phyloP scores from a whole-genome alignment of 2,888 invertebrate genomes.

The Achlya flavicornis region DNA sequence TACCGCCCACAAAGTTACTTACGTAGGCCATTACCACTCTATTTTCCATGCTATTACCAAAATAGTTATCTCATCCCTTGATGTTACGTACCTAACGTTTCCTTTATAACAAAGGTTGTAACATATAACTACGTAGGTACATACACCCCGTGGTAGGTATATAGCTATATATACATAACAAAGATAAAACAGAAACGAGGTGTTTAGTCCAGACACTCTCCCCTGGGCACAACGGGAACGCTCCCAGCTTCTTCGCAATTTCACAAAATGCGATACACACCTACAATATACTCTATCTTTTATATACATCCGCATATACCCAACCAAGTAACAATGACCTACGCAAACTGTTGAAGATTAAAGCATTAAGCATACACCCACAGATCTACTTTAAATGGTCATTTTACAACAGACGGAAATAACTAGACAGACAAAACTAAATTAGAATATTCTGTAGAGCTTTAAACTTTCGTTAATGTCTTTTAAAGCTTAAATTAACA shows the following conservation, averaged over 20 bases:
- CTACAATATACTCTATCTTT: slow-evolving; percentile 52
- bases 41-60: slow-evolving; percentile 14
- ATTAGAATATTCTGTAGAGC: slow-evolving; percentile 75
- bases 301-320: slow-evolving; percentile 49
- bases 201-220: slow-evolving; percentile 76
- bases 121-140: slow-evolving; percentile 5
- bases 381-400: slow-evolving; percentile 57
- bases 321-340: slow-evolving; percentile 56
- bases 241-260: slow-evolving; percentile 74
- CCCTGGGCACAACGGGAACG: slow-evolving; percentile 64
- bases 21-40: neutral
- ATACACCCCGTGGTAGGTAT: slow-evolving; percentile 17
- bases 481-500: slow-evolving; percentile 40
- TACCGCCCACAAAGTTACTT: neutral
- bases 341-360: slow-evolving; percentile 35
- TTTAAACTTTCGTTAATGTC: slow-evolving; percentile 65
- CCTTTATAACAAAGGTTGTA: slow-evolving; percentile 7
- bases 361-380: slow-evolving; percentile 39
- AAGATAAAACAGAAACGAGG: slow-evolving; percentile 64
- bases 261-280: slow-evolving; percentile 71
- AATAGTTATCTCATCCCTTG: slow-evolving; percentile 14
- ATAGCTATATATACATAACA: slow-evolving; percentile 50
- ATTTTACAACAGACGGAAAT: slow-evolving; percentile 66
- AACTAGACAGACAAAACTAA: slow-evolving; percentile 74
- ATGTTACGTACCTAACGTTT: slow-evolving; percentile 19